phyloP scores from a whole-genome alignment of 2,113 vertebrate species.

The Neodon shergylaensis region DNA sequence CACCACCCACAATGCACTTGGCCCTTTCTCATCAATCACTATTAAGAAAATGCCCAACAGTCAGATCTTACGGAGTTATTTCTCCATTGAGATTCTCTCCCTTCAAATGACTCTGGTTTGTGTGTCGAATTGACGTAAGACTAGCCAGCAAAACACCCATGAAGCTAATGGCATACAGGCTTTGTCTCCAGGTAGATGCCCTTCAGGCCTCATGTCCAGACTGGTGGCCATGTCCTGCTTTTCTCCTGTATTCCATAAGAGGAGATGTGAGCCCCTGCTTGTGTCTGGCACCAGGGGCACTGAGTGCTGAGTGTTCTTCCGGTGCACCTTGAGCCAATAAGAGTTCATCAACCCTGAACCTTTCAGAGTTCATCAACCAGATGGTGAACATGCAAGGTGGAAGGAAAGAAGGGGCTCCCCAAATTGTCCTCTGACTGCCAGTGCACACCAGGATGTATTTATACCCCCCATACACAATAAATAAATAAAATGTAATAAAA shows the following conservation, averaged over 20 bases:
- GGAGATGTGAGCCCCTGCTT: background rate
- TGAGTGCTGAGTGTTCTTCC: no score
- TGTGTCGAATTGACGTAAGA: background rate
- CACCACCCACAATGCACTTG: background rate
- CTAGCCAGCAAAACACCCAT: no score
- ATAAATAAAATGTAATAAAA: background rate
- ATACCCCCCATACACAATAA: background rate
- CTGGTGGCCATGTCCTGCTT: background rate
- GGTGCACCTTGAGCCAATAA: background rate
- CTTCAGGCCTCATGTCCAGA: accelerated
- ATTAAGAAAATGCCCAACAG: background rate
- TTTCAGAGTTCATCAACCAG: background rate
- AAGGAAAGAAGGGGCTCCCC: background rate
- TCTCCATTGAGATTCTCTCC: background rate
- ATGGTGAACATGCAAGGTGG: no score
- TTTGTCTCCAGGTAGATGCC: background rate
- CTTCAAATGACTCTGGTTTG: background rate
- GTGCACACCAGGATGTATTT: no score
- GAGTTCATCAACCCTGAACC: background rate
- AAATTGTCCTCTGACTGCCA: background rate
- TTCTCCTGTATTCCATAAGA: background rate
- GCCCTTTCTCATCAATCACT: background rate
- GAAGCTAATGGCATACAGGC: background rate
- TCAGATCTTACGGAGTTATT: background rate
- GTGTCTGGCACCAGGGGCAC: accelerated